These are phyloP conservation scores for Euspilapteryx auroguttella DNA, from an alignment of 2,888 invertebrate species.

Conservation along the genomic window DNA sequence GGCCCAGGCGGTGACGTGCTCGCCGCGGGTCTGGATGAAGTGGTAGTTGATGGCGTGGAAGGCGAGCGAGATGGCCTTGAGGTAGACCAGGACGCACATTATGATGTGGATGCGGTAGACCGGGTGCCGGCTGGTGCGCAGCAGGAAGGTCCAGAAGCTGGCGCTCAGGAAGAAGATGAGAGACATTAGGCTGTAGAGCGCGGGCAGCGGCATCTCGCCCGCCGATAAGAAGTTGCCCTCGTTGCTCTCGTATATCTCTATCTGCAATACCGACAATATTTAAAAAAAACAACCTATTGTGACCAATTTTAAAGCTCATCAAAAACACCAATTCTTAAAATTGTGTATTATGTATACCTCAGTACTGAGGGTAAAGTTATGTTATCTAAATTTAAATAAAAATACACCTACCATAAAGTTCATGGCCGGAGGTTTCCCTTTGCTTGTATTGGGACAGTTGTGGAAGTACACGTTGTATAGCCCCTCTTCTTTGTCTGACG, in stretches of 20 bases:
- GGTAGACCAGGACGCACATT: constrained; percentile 91
- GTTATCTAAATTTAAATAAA: constrained; percentile 1
- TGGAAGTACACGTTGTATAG: constrained; percentile 94
- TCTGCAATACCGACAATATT: too few species aligned
- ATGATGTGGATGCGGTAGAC: constrained; percentile 96
- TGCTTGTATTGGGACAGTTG: constrained; percentile 71
- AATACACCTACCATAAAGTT: constrained; percentile 69
- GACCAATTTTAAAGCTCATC: too few species aligned
- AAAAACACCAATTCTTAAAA: constrained; percentile 5
- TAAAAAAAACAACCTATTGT: too few species aligned
- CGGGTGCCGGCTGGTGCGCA: constrained; percentile 79
- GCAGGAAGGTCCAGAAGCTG: constrained; percentile 87
- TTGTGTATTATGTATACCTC: background rate
- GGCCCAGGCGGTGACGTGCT: constrained; percentile 97
- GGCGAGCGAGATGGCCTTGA: constrained; percentile 89
- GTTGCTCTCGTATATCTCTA: constrained; percentile 87
- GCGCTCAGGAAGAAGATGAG: constrained; percentile 88
- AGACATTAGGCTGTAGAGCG: constrained; percentile 90
- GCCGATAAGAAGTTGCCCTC: constrained; percentile 87
- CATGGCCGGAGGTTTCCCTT: constrained; percentile 54
- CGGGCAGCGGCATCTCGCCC: constrained; percentile 94
- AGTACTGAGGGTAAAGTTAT: background rate
- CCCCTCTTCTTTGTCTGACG: constrained; percentile 79
- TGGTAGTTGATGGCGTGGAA: constrained; percentile 96
- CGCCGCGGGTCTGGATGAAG: constrained; percentile 89